Evolutionary conservation across 2,113 vertebrate genomes (phyloP), one percentile per base, ranked within the genome.

Genomic region (Circaetus gallicus): DNA sequence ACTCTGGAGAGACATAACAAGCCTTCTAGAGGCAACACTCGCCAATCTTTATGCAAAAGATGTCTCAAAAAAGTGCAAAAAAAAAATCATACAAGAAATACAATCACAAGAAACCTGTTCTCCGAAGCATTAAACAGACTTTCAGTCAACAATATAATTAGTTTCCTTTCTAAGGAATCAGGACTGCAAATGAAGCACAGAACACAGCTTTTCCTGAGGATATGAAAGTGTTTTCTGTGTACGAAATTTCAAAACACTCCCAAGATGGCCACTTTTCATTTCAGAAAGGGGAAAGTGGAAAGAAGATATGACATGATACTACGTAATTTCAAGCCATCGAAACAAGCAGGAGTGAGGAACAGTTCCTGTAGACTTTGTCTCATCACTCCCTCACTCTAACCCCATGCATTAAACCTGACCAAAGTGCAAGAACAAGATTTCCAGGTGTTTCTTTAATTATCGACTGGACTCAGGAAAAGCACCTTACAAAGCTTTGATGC

Each of bases 221-320:
- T 10, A 47, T 31, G 11, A 4, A 78, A 69, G 61, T 18, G 20
- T 43, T 65, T 61, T 82, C 65, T 47, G 7, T 5, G 13, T 9
- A 32, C 1, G 1, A 49, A 36, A 77, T 67, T 65, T 69, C 74
- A 63, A 63, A 86, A 71, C 20, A 6, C 79, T 74, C 56, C 28
- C 0, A 4, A 81, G 31, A 21, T 5, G 21, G 38, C 12, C 45
- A 24, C 38, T 63, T 42, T 17, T 50, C 26, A 24, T 81, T 79
- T 86, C 69, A 59, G 61, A 62, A 69, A 77, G 8, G 47, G n/a
- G 20, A 21, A 82, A 71, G 42, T 2, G 13, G 21, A 45, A 88
- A 31, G 5, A 6, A 55, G 59, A 4, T 5, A 32, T 0, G 22
- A 67, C 3, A 25, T 1, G 2, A 34, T 15, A 34, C 52, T 4